Percentiles rank a stretch among this genome's conserved stretches.
Evolutionary conservation across 2,888 invertebrate genomes (phyloP).

Genomic region (Dicyrtomina minuta): DNA sequence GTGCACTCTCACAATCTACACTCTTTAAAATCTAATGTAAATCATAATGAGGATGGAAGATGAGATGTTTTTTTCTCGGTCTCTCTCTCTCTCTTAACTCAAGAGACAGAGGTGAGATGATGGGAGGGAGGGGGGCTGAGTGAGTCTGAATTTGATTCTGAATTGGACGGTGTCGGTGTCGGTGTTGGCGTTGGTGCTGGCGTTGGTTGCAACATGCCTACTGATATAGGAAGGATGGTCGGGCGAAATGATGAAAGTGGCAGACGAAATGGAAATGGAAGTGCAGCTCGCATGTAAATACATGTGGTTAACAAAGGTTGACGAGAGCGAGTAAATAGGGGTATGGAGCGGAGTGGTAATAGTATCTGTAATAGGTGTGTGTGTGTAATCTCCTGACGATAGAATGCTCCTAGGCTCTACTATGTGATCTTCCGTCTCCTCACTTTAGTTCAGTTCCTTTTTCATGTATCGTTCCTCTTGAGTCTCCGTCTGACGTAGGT

Average conservation of each 20-base stretch:
- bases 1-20: neutral
- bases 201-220: neutral
- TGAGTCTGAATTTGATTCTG: neutral
- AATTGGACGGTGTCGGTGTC: neutral
- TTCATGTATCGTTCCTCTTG: too few species aligned
- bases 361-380: too few species aligned
- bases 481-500: too few species aligned
- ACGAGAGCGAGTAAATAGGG: too few species aligned
- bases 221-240: neutral
- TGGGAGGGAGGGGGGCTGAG: neutral
- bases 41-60: neutral
- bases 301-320: constrained; percentile 24
- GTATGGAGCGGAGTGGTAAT: too few species aligned
- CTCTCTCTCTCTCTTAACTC: neutral
- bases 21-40: neutral
- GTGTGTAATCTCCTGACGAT: too few species aligned
- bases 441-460: too few species aligned
- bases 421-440: too few species aligned
- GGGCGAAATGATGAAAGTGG: neutral
- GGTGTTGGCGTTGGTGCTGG: neutral
- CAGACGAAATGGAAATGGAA: neutral
- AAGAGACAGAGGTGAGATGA: constrained; percentile 7
- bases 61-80: neutral
- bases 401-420: too few species aligned
- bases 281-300: constrained; percentile 18